Evolutionary conservation across 2,888 invertebrate species (phyloP).

Genomic region (Neria commutata): DNA sequence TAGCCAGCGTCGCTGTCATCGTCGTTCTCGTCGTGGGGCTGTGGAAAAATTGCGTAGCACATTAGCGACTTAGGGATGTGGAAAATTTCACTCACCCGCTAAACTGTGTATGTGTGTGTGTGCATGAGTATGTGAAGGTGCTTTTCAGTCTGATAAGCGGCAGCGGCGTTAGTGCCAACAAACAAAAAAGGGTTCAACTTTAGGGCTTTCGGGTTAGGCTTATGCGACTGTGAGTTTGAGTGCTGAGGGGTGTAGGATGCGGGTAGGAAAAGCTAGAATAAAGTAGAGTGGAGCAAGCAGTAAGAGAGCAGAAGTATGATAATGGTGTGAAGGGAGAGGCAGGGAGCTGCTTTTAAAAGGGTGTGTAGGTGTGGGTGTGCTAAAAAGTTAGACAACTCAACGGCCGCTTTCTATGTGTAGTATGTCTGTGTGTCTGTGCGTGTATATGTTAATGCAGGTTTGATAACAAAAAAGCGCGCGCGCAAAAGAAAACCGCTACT

Average conservation of each 20-base stretch:
- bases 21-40: not conserved
- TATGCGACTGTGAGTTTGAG: not conserved
- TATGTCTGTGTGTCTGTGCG: slow-evolving; percentile 23
- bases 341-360: no score
- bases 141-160: not conserved
- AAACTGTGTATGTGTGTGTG: slow-evolving; percentile 43
- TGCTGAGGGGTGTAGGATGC: not conserved
- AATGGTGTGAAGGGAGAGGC: no score
- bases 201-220: not conserved
- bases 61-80: slow-evolving; percentile 57
- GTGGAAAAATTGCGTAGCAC: slow-evolving; percentile 46
- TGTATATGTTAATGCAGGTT: slow-evolving; percentile 43
- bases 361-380: no score
- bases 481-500: no score
- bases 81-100: no score
- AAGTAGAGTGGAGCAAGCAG: not conserved
- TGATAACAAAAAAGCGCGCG: slow-evolving; percentile 47
- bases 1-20: not conserved
- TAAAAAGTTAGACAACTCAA: no score
- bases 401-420: no score
- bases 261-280: slow-evolving; percentile 14
- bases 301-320: no score
- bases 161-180: no score
- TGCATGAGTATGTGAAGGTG: not conserved
- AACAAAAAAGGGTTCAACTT: not conserved